Conservation (phyloP, 2,113 vertebrate species). For the Sebastes fasciatus region DNA sequence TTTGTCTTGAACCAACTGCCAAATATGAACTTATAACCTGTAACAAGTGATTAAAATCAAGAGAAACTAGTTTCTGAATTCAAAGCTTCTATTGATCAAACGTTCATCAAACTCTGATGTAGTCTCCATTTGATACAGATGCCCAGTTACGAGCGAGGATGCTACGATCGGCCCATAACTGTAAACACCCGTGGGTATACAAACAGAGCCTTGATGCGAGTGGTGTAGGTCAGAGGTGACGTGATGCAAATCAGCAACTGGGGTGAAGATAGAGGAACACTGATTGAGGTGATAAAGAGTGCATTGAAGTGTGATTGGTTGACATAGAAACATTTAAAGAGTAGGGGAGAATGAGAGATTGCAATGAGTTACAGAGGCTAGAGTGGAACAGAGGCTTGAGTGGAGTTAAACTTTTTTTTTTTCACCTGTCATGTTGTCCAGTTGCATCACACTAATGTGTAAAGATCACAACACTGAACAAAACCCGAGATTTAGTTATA, state of each 20-base stretch:
- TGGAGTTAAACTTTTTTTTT: no score
- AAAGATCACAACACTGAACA: background rate
- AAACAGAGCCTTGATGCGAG: background rate
- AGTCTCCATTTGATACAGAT: background rate
- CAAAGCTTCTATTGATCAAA: constrained; percentile 27
- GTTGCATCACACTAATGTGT: background rate
- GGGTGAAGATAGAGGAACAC: background rate
- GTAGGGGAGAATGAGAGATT: background rate
- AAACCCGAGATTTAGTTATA: background rate
- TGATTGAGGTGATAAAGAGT: background rate
- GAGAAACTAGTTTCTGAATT: background rate
- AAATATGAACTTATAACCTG: constrained; percentile 30
- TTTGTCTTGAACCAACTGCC: background rate
- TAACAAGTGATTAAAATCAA: background rate
- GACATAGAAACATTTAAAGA: background rate
- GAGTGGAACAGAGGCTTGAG: no score
- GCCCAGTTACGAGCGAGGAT: background rate
- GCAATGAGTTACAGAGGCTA: background rate
- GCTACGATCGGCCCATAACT: background rate
- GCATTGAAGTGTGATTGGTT: constrained; percentile 4
- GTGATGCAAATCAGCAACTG: background rate
- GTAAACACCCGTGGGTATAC: background rate
- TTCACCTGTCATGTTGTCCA: background rate
- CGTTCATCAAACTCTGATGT: constrained; percentile 12
- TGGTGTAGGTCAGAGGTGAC: background rate